Evolutionary conservation across 2,113 vertebrate species (phyloP), one percentile per base, ranked within the genome.

Genomic region (Stigmatopora argus): DNA sequence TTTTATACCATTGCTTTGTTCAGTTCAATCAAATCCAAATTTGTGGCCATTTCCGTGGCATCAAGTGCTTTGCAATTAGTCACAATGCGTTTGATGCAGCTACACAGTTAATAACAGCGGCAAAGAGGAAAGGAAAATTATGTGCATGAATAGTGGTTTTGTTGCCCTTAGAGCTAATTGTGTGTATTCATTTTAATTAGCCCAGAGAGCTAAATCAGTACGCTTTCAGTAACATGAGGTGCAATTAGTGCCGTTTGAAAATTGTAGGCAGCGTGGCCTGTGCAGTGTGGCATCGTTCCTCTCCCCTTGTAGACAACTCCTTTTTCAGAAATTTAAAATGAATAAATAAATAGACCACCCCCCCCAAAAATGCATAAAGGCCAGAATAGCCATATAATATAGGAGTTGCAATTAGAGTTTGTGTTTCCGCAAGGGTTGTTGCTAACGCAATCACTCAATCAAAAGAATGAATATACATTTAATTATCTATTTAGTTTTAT

Each of bases 161-260:
- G 82, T 83, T 83, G 73, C 81, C 80, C 84, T 82, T 62, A 60
- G 72, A 70, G 70, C 77, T 89, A 89, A 90, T 90, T 90, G 81
- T 91, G 86, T 90, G 88, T 90, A 89, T 90, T 89, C 78, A 80
- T 90, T 89, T 90, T 89, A 89, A 91, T 92, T 89, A 88, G 84
- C 84, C 86, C 83, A 63, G 78, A 89, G 87, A 87, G 83, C 86
- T 88, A 89, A 90, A 90, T 90, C 84, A 81, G 86, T 75, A 79
- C 88, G 84, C 87, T 81, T 83, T 83, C 73, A 73, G 70, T 61
- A 59, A 83, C 83, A 79, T 64, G 62, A 86, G 82, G 78, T 79
- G 84, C 86, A 85, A 88, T 89, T 88, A 86, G 79, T 82, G 78
- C 79, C 72, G 46, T 67, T 72, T 84, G 77, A 85, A 86, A 85